Evolutionary conservation across 2,113 vertebrate species (phyloP).

Genomic region (Neopipo cinnamomea): DNA sequence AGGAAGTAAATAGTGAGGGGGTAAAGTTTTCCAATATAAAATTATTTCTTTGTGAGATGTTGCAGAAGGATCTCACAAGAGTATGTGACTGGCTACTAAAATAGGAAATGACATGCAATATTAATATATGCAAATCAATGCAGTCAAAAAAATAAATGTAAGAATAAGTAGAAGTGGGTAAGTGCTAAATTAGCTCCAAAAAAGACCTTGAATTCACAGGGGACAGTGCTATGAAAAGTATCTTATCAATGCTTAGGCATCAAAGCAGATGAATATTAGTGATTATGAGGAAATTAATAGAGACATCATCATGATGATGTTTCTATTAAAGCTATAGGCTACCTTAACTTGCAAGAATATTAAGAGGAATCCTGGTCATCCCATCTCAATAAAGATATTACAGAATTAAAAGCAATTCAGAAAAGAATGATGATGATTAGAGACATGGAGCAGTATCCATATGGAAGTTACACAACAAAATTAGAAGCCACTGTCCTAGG

Average conservation of each 20-base stretch:
- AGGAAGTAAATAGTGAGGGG: neutral
- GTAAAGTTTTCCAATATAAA: neutral
- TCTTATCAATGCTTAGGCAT: neutral
- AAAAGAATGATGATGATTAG: neutral
- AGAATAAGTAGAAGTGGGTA: neutral
- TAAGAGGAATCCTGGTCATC: neutral
- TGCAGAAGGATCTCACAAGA: neutral
- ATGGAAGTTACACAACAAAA: constrained; percentile 10
- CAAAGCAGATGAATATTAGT: neutral
- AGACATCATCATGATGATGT: neutral
- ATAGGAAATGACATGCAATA: neutral
- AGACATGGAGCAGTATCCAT: neutral
- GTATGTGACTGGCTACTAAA: neutral
- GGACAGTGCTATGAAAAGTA: neutral
- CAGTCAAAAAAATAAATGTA: neutral
- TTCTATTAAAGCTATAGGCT: neutral
- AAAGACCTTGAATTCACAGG: neutral
- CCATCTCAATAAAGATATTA: neutral
- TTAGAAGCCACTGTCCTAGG: neutral
- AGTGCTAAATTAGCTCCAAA: neutral
- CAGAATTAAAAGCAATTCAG: neutral
- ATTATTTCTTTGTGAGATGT: neutral
- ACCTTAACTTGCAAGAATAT: neutral
- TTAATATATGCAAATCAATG: neutral
- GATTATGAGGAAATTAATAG: neutral